A percentile compares a stretch with the other conserved stretches of the same genome.
Evolutionary conservation across 2,113 vertebrate species (phyloP).

Genomic region (Tachuris rubrigastra): DNA sequence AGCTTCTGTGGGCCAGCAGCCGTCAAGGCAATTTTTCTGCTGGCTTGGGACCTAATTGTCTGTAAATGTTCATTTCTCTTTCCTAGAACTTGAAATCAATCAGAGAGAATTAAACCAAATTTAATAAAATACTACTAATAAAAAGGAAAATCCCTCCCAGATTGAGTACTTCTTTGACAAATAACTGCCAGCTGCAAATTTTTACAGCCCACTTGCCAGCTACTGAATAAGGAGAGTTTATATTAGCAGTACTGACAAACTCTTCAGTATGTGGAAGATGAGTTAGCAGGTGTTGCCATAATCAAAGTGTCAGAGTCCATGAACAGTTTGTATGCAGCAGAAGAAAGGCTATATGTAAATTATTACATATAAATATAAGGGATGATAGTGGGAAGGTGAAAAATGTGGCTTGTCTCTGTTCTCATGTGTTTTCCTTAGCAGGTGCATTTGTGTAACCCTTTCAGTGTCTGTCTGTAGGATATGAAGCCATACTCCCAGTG

Average conservation of each 20-base stretch:
- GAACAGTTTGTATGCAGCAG: neutral
- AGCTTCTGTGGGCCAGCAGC: slow-evolving; percentile 45
- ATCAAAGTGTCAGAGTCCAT: slow-evolving; percentile 44
- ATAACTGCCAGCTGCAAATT: slow-evolving; percentile 42
- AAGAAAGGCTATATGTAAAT: slow-evolving; percentile 29
- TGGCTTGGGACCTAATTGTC: slow-evolving; percentile 62
- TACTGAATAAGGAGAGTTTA: slow-evolving; percentile 43
- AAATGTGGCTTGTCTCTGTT: slow-evolving; percentile 11
- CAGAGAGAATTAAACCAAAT: slow-evolving; percentile 63
- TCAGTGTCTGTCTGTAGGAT: neutral
- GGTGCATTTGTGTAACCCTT: slow-evolving; percentile 6
- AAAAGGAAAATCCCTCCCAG: slow-evolving; percentile 39
- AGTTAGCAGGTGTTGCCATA: slow-evolving; percentile 49
- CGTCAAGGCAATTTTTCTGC: slow-evolving; percentile 45
- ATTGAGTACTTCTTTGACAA: slow-evolving; percentile 47
- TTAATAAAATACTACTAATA: slow-evolving; percentile 53
- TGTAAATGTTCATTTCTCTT: slow-evolving; percentile 56
- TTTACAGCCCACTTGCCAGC: slow-evolving; percentile 45
- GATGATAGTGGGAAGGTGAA: slow-evolving; percentile 3
- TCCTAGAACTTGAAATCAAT: slow-evolving; percentile 40
- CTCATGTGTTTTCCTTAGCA: slow-evolving; percentile 5
- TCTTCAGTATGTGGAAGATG: slow-evolving; percentile 9
- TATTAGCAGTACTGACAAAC: slow-evolving; percentile 35
- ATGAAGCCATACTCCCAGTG: neutral
- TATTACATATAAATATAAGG: slow-evolving; percentile 18